Evolutionary conservation across 2,888 invertebrate species (phyloP), one percentile per base, ranked within the genome.

Genomic region (Cecidostiba fungosa): DNA sequence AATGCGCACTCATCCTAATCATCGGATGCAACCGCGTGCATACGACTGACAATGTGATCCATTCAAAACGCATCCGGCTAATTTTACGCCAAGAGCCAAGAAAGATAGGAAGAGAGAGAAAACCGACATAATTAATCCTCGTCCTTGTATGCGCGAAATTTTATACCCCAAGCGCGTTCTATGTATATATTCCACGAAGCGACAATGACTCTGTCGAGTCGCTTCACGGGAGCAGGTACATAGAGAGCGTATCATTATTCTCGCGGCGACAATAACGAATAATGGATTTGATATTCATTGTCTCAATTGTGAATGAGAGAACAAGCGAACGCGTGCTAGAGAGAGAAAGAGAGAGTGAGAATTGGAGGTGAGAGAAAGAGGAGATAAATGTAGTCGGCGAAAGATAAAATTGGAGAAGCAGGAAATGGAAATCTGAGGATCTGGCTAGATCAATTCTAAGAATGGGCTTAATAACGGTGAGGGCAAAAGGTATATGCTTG

Each of bases 231-330:
- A 39, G 29, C n/a, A 16, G 66, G 43, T 47, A 26, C n/a, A 23
- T 19, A 88, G 88, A 86, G 6, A 32, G 66, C 8, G 70, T 85
- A 83, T 88, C 86, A 90, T 90, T 90, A 89, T 91, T 88, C 87
- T 82, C 50, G 59, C n/a, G 12, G 59, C 79, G 86, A 87, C 88
- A 85, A 88, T 87, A 89, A 87, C 88, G 89, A 88, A 88, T 88
- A 87, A 84, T 86, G 91, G 89, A 90, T 91, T 91, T 90, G 89
- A 89, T 85, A 90, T 91, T 89, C 89, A 90, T 90, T 91, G 89
- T 91, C 91, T 88, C 87, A 86, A 62, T 87, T 86, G 85, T 88
- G 87, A 70, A 74, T 54, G 54, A 76, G 54, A 69, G 84, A 72
- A 43, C 16, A 62, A 62, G 77, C 29, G 26, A 5, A 29, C 23